Conservation (phyloP, 2,113 vertebrate species). For the Hassar affinis region DNA sequence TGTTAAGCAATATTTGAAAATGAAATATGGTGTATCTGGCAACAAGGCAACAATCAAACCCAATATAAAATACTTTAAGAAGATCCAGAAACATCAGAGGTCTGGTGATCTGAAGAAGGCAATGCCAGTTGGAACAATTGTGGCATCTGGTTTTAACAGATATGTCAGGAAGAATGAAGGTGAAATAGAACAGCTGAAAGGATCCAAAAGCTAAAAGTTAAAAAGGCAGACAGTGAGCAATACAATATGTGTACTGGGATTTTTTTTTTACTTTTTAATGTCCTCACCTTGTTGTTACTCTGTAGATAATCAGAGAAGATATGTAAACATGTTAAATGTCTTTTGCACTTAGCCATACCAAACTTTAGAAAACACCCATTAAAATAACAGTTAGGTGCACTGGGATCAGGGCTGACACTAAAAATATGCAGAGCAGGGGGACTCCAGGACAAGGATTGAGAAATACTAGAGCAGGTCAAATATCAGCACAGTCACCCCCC, state of each 20-base stretch:
- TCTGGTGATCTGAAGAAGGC: background rate
- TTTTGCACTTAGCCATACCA: background rate
- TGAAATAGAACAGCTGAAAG: conserved; percentile 16
- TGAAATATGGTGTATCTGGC: background rate
- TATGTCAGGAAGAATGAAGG: background rate
- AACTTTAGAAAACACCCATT: background rate
- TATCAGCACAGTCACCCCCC: background rate
- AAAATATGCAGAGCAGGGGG: background rate
- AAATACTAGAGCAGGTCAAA: conserved; percentile 2
- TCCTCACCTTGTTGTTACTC: background rate
- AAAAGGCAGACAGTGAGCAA: background rate
- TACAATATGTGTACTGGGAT: background rate
- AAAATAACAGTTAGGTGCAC: background rate
- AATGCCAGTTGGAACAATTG: background rate
- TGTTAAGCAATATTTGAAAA: background rate
- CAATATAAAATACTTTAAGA: background rate
- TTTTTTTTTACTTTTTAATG: background rate
- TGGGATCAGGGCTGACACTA: background rate
- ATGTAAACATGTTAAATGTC: background rate
- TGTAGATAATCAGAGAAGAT: background rate
- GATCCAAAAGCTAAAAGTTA: conserved; percentile 6
- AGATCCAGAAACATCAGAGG: background rate
- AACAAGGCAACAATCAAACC: background rate
- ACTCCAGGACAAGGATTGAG: background rate
- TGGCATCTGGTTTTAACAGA: background rate